These are phyloP conservation scores for Pentamera pediparva DNA, from an alignment of 53 echinoderm and acorn worm genomes.

Conservation along the genomic window DNA sequence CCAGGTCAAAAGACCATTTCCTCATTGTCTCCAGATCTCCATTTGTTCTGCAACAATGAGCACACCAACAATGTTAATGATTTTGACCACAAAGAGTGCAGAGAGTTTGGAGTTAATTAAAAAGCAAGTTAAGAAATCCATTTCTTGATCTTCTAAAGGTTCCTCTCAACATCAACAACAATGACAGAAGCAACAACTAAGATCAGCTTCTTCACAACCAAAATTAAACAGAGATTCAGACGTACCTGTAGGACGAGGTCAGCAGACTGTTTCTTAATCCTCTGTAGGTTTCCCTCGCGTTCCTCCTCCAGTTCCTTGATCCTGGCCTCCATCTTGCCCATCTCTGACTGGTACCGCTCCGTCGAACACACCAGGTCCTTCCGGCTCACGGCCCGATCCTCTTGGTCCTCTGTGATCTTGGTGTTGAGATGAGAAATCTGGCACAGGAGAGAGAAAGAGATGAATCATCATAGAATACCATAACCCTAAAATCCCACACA, in stretches of 20 bases:
- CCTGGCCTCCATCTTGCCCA: slow-evolving; percentile 52
- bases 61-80: no score
- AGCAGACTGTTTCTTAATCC: slow-evolving; percentile 49
- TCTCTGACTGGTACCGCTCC: slow-evolving; percentile 51
- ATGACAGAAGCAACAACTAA: no score
- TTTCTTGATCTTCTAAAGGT: no score
- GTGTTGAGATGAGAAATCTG: slow-evolving; percentile 91
- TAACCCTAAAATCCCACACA: no score
- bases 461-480: not conserved
- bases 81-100: no score
- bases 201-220: no score
- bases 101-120: no score
- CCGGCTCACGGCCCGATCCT: slow-evolving; percentile 46
- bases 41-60: no score
- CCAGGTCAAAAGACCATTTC: no score
- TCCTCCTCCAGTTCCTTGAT: slow-evolving; percentile 52
- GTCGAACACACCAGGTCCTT: slow-evolving; percentile 35
- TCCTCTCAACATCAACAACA: no score
- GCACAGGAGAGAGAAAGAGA: not conserved
- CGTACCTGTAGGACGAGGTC: slow-evolving; percentile 70
- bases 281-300: slow-evolving; percentile 17
- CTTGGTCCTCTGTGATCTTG: slow-evolving; percentile 84
- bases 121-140: no score
- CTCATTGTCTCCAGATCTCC: no score
- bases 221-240: not conserved